A percentile compares a stretch with the other conserved stretches of the same genome.
Conservation (phyloP, 1,140 invertebrate species). For the Trichogramma pretiosum region DNA sequence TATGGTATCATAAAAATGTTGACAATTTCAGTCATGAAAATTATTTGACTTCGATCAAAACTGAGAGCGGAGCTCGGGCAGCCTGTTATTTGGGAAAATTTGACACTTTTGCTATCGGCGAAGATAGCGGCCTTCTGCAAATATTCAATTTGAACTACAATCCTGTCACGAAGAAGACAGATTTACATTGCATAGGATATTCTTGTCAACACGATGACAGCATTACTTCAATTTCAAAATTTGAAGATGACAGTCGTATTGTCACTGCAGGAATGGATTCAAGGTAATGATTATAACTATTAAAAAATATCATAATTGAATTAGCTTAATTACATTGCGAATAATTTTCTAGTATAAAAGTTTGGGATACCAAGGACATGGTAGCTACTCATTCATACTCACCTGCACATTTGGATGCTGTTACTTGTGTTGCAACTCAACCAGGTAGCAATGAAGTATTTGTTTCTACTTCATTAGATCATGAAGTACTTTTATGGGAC, state of each 20-base stretch:
- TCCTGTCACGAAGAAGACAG: constrained; percentile 4
- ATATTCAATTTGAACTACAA: constrained; percentile 23
- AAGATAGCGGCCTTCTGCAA: constrained; percentile 36
- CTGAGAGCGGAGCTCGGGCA: constrained; percentile 29
- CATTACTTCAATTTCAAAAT: constrained; percentile 30
- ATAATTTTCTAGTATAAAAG: constrained; percentile 33
- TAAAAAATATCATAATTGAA: background rate
- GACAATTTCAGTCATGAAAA: constrained; percentile 24
- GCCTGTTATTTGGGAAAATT: constrained; percentile 23
- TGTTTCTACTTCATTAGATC: constrained; percentile 31
- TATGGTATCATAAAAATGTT: constrained; percentile 31
- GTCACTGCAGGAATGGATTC: constrained; percentile 36
- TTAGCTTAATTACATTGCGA: too few relatives aligned
- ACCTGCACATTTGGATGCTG: constrained; percentile 29
- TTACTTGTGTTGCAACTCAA: constrained; percentile 30
- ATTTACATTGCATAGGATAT: constrained; percentile 25
- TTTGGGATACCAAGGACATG: constrained; percentile 34
- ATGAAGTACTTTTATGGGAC: constrained; percentile 36
- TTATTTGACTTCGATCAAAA: constrained; percentile 18
- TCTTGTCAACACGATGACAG: constrained; percentile 33
- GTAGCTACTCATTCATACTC: constrained; percentile 25
- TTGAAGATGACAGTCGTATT: constrained; percentile 26
- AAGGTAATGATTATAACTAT: constrained; percentile 24
- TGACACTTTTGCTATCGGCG: constrained; percentile 32
- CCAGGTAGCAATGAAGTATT: constrained; percentile 28